These are phyloP conservation scores for Parelbella ahira DNA, from an alignment of 2,888 invertebrate genomes.

Conservation along the genomic window DNA sequence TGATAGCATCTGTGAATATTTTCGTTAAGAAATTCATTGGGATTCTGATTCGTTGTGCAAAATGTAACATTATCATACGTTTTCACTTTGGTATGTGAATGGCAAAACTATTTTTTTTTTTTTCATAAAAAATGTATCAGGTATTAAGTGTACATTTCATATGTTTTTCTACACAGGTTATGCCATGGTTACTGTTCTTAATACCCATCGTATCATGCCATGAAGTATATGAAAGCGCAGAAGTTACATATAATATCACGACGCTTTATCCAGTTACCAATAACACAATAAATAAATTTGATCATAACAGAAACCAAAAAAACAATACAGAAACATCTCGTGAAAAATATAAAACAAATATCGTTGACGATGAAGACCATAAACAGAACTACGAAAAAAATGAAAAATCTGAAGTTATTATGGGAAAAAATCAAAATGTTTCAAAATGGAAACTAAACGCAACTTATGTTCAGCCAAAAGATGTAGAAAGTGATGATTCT, in stretches of 20 bases:
- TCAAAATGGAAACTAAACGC: slow-evolving; percentile 56
- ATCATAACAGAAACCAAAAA: slow-evolving; percentile 1
- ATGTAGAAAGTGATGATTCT: slow-evolving; percentile 33
- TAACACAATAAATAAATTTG: slow-evolving; percentile 10
- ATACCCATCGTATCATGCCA: slow-evolving; percentile 2
- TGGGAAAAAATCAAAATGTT: slow-evolving; percentile 20
- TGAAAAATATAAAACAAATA: slow-evolving; percentile 2
- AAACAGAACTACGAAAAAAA: too few relatives aligned
- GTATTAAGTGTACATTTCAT: too few relatives aligned
- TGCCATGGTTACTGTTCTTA: slow-evolving; percentile 1
- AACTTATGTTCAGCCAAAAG: slow-evolving; percentile 41
- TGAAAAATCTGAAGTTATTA: slow-evolving; percentile 10
- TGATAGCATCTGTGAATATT: slow-evolving; percentile 17
- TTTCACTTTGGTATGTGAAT: too few relatives aligned
- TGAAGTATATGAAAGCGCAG: slow-evolving; percentile 6
- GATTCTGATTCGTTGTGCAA: slow-evolving; percentile 1
- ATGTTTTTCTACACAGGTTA: background rate
- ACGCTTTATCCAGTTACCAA: slow-evolving; percentile 16
- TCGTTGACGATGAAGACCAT: too few relatives aligned
- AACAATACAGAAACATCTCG: background rate
- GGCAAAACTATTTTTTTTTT: too few relatives aligned
- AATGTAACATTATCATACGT: too few relatives aligned
- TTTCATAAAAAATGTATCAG: too few relatives aligned
- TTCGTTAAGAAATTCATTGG: slow-evolving; percentile 4
- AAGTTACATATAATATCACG: slow-evolving; percentile 11